Conservation (phyloP, 2,113 vertebrate species). For the Seriola dumerili region DNA sequence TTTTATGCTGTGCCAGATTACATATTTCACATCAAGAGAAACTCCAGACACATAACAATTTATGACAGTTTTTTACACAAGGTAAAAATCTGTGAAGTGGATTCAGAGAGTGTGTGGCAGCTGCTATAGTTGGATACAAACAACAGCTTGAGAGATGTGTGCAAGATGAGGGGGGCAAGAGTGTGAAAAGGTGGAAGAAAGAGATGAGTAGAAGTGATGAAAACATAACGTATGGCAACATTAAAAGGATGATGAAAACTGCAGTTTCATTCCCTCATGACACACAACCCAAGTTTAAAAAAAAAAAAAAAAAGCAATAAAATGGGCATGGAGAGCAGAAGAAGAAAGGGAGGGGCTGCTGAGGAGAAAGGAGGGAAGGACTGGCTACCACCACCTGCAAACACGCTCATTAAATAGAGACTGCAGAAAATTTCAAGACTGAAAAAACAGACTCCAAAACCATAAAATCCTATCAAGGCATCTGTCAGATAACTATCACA, state of each 20-base stretch:
- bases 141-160: conserved; percentile 6
- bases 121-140: conserved; percentile 13
- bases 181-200: neutral
- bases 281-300: neutral
- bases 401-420: conserved; percentile 15
- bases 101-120: neutral
- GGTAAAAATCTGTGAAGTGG: neutral
- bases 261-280: conserved; percentile 9
- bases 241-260: conserved; percentile 23
- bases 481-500: conserved; percentile 5
- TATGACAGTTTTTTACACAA: neutral
- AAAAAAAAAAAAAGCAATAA: conserved; percentile 6
- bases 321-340: neutral
- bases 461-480: conserved; percentile 1
- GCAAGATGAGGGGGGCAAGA: neutral
- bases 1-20: neutral
- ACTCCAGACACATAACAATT: neutral
- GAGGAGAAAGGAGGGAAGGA: neutral
- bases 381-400: conserved; percentile 4
- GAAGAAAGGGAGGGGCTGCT: neutral
- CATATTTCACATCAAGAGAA: neutral
- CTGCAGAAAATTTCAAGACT: neutral
- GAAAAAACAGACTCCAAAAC: conserved; percentile 15
- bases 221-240: conserved; percentile 10
- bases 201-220: neutral